These are phyloP conservation scores for Neelides sp. DNA, from an alignment of 1,140 invertebrate genomes.

Conservation along the genomic window DNA sequence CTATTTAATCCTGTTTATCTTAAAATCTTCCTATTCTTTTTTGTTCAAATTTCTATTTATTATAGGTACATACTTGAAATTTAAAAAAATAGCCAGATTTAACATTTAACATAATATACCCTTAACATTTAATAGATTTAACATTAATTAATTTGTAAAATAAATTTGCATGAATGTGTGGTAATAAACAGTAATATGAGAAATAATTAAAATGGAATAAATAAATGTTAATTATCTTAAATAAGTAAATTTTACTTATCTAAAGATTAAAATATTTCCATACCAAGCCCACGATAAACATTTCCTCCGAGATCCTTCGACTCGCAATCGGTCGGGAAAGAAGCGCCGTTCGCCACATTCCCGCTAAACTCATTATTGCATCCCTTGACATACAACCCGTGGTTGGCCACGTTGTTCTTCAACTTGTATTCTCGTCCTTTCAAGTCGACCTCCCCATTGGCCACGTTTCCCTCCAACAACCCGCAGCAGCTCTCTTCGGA, in stretches of 20 bases:
- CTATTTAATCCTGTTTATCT: no score
- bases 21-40: constrained; percentile 9
- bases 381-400: constrained; percentile 26
- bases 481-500: constrained; percentile 25
- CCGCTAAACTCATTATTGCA: constrained; percentile 21
- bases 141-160: no score
- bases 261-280: no score
- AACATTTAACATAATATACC: no score
- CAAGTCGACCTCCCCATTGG: constrained; percentile 24
- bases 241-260: no score
- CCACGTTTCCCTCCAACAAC: constrained; percentile 26
- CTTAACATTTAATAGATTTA: no score
- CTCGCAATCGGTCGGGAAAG: constrained; percentile 23
- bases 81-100: background rate
- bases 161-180: no score
- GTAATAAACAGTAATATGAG: no score
- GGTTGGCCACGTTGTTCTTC: constrained; percentile 25
- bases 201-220: no score
- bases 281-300: constrained; percentile 21
- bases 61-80: background rate
- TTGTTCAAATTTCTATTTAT: background rate
- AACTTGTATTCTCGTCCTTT: constrained; percentile 25
- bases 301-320: constrained; percentile 27
- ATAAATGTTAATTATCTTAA: no score
- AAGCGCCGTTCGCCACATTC: constrained; percentile 30